Percentiles rank a stretch among this genome's conserved stretches.
Evolutionary conservation across 2,113 vertebrate species (phyloP).

Genomic region (Glaucomys volans): DNA sequence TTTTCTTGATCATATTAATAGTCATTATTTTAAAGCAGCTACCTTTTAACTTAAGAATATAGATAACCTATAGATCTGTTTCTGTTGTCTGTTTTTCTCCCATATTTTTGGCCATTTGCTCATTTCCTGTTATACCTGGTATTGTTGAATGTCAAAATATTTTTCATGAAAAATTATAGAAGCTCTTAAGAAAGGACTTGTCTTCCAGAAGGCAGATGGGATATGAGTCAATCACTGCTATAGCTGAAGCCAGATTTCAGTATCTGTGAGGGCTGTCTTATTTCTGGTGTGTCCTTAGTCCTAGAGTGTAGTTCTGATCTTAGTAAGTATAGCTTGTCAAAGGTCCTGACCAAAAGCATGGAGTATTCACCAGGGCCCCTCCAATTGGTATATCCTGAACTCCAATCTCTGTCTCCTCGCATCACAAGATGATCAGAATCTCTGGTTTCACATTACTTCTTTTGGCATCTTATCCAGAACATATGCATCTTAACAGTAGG

Average conservation of each 20-base stretch:
- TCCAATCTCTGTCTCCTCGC: background rate
- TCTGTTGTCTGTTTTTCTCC: background rate
- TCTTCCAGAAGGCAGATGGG: background rate
- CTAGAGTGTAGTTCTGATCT: background rate
- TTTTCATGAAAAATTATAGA: background rate
- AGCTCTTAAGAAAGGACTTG: constrained; percentile 1
- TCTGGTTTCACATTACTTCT: background rate
- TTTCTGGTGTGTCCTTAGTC: background rate
- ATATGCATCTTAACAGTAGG: background rate
- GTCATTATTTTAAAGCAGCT: background rate
- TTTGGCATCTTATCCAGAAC: background rate
- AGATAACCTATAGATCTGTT: background rate
- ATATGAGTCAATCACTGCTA: background rate
- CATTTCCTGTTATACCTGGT: background rate
- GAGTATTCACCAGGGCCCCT: background rate
- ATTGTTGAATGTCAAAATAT: background rate
- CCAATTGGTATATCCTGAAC: background rate
- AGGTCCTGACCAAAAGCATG: background rate
- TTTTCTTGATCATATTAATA: background rate
- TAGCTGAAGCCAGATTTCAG: background rate
- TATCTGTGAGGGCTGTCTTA: background rate
- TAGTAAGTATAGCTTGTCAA: background rate
- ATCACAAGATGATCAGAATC: background rate
- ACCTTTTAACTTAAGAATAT: background rate
- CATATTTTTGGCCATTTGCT: background rate